Base-by-base conservation (phyloP, 2,888 invertebrate genomes). In the Trichopoda pennipes region DNA sequence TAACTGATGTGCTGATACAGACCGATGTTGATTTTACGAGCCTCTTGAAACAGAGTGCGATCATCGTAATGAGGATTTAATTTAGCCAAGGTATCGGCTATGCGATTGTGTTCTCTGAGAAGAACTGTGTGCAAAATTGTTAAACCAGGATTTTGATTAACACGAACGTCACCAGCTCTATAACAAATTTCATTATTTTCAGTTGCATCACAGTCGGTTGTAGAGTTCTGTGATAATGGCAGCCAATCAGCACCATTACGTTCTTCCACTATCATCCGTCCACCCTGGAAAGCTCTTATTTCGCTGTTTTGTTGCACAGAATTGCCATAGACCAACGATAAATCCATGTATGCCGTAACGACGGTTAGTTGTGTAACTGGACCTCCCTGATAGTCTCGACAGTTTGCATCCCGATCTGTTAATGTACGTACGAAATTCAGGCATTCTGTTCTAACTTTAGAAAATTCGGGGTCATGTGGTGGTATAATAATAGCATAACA, bases 321-420 rank as follows among this genome's bases (percentile, higher is more conserved):
- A 81, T 94, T 96, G 1, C 97, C 97, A 87, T 97, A 97, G 1
- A 97, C 95, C 42, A 95, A 90, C 0, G 97, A 97, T 4, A 95
- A 92, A 78, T 97, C 97, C 93, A 97, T 91, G 86, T 87, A 91
- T 2, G 90, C 83, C 9, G 91, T 90, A 19, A 91, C 91, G 8
- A 87, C 87, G 56, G 90, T 89, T 89, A 95, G 93, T 92, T 95
- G 95, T 90, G 95, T 94, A 3, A 94, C 94, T 79, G 93, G 92
- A 2, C 89, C 88, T 2, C 86, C 86, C 56, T 90, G 88, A 60
- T 91, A 90, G 79, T 93, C 93, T 66, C 93, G 92, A 84, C 95
- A 94, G 82, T 93, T 92, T 23, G 92, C 92, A 87, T 94, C 93
- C 35, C 93, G 92, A 87, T 95, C 94, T 19, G 94, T 94, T 79